Evolutionary conservation across 2,797 vertebrate genomes (phyloP).

Genomic region (Onychomys arenicola): DNA sequence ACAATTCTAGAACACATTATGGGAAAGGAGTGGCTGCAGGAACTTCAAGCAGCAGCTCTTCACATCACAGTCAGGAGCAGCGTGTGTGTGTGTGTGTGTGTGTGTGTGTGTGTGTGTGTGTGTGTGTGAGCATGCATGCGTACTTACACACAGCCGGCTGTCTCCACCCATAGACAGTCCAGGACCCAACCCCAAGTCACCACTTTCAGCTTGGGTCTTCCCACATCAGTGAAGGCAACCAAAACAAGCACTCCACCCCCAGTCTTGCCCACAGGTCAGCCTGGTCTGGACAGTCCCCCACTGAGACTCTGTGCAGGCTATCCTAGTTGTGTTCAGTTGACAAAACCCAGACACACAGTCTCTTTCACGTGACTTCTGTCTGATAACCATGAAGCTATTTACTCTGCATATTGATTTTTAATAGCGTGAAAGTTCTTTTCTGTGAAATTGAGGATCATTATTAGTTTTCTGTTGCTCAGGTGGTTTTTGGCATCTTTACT

Average conservation of each 20-base stretch:
- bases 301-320: neutral
- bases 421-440: neutral
- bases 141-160: neutral
- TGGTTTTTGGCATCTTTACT: neutral
- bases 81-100: too few relatives aligned
- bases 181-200: neutral
- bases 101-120: too few relatives aligned
- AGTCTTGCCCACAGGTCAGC: too few relatives aligned
- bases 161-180: neutral
- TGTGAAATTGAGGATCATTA: neutral
- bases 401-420: neutral
- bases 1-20: neutral
- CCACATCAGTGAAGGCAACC: neutral
- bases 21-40: too few relatives aligned
- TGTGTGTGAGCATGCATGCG: too few relatives aligned
- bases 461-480: neutral
- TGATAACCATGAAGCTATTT: neutral
- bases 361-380: neutral
- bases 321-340: neutral
- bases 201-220: too few relatives aligned
- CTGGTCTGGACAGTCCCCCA: too few relatives aligned
- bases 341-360: neutral
- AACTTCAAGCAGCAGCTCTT: neutral
- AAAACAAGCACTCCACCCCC: neutral
- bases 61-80: neutral